Evolutionary conservation across 2,797 vertebrate species (phyloP).

Genomic region (Bufotes viridis): DNA sequence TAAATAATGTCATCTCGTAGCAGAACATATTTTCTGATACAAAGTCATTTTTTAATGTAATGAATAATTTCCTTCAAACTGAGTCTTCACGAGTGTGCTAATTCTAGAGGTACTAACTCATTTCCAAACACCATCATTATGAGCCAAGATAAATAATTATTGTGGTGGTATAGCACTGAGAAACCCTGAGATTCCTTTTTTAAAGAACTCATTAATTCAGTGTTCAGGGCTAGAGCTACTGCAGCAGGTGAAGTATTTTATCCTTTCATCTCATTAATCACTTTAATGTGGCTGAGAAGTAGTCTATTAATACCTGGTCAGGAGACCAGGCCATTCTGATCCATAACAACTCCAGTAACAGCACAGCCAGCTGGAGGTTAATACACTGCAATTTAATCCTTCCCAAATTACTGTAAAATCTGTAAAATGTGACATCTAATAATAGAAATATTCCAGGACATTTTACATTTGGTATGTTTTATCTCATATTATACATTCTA

Average conservation of each 20-base stretch:
- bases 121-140: conserved; percentile 67
- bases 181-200: conserved; percentile 61
- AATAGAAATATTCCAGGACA: conserved; percentile 54
- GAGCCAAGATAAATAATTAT: conserved; percentile 66
- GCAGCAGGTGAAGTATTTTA: conserved; percentile 73
- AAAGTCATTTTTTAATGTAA: conserved; percentile 65
- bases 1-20: conserved; percentile 64
- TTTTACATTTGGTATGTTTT: conserved; percentile 24
- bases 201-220: conserved; percentile 70
- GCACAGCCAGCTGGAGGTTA: conserved; percentile 66
- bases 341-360: conserved; percentile 66
- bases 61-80: conserved; percentile 67
- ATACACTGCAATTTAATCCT: conserved; percentile 63
- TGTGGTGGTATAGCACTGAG: conserved; percentile 59
- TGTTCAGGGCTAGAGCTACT: conserved; percentile 69
- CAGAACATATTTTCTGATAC: conserved; percentile 62
- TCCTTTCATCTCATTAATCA: conserved; percentile 77
- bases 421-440: conserved; percentile 60
- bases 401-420: conserved; percentile 60
- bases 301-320: conserved; percentile 72
- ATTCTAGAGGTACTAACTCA: conserved; percentile 66
- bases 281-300: conserved; percentile 69
- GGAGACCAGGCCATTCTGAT: conserved; percentile 67
- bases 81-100: conserved; percentile 64
- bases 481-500: neutral